These are phyloP conservation scores for Mastomys natalensis DNA, from an alignment of 2,113 vertebrate genomes.

Conservation along the genomic window DNA sequence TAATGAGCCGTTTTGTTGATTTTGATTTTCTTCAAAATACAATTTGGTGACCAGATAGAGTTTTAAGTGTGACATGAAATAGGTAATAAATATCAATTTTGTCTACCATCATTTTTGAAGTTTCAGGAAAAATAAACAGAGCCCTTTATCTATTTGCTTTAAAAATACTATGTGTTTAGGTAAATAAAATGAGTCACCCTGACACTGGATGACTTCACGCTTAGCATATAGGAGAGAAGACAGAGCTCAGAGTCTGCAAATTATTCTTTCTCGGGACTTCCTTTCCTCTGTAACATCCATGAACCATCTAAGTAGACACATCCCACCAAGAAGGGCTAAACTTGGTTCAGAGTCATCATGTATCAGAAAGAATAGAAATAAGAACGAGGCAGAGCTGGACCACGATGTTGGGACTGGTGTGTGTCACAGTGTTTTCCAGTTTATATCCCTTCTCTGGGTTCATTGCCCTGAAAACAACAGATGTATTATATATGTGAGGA, in stretches of 20 bases:
- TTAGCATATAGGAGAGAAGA: background rate
- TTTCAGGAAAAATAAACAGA: background rate
- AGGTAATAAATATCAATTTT: background rate
- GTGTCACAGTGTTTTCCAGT: too few species aligned
- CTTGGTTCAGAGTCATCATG: background rate
- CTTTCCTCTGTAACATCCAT: background rate
- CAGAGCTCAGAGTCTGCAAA: background rate
- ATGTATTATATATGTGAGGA: background rate
- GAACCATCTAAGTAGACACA: background rate
- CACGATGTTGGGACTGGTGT: background rate
- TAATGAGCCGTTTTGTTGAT: background rate
- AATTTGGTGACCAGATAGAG: background rate
- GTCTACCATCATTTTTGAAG: background rate
- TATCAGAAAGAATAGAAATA: background rate
- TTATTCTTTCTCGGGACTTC: background rate
- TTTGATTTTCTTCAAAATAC: slow-evolving; percentile 18
- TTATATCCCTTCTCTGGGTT: background rate
- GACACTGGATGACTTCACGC: background rate
- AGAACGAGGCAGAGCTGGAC: background rate
- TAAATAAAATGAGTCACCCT: background rate
- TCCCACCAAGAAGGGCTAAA: background rate
- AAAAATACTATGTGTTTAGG: background rate
- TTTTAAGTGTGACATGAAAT: background rate
- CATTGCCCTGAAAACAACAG: background rate
- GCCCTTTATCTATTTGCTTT: background rate